Evolutionary conservation across 1,140 invertebrate genomes (phyloP), one percentile per base, ranked within the genome.

Genomic region (Pinna nobilis): DNA sequence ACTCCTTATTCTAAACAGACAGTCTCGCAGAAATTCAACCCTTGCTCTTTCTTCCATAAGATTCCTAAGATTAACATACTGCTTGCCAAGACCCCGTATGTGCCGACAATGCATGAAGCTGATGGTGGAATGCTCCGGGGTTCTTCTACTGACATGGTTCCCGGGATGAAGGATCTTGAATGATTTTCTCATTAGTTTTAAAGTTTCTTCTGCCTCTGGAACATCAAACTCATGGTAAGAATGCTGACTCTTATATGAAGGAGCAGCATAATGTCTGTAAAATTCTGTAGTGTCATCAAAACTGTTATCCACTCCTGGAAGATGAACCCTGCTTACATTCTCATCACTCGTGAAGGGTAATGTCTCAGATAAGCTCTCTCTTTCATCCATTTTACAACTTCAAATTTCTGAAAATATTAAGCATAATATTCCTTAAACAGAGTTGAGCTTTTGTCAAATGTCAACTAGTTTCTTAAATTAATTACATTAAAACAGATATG

Each of bases 81-180:
- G 79, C 33, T 79, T 67, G 0, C 82, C 86, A 11, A 88, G 55
- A 9, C 57, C 68, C 13, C 76, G 72, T 1, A 81, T 76, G 60
- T 80, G 78, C 18, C 73, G 76, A 57, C 86, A 88, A 68, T 88
- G 87, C 25, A 81, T 77, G 59, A 88, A 88, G 49, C 82, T 82
- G 15, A 79, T 79, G 39, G 79, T 78, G 37, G 78, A 82, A 55
- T 84, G 77, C n/a, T 86, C 82, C 18, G 82, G 79, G 13, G 70
- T 79, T 39, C 80, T 50, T 55, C 83, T 83, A 39, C 81, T 79
- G 30, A 83, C 74, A 74, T 88, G 84, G 30, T 76, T 59, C 20
- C 85, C 84, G 35, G 87, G 87, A 51, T 83, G 77, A 23, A 87
- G 51, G 23, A 87, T 77, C 28, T 81, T 71, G 69, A 84, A 86